Base-by-base conservation (phyloP, 2,113 vertebrate genomes). In the Chionomys nivalis region DNA sequence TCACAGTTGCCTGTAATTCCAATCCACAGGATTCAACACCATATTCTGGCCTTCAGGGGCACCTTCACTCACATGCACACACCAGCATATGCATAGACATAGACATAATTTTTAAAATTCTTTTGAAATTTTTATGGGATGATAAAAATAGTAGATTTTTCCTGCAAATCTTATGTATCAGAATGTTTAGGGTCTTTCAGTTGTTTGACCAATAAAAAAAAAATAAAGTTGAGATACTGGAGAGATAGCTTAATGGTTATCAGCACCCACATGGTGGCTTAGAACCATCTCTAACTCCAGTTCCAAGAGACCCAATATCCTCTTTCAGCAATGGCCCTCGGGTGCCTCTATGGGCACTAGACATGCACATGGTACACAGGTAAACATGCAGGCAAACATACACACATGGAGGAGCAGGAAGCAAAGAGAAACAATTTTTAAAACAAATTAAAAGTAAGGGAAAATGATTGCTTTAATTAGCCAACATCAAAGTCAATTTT, bases 91-190 rank as follows among this genome's bases (percentile, higher is more conserved):
- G 17, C 55, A 58, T 14, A 8, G 19, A 82, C 19, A 58, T 6
- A 82, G 6, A 82, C 36, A 82, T 21, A 21, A 36, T 72, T 61
- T 58, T 39, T 55, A 0, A 10, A 44, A n/a, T 26, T 39, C 21
- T 58, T 58, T 82, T 58, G 23, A n/a, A 76, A n/a, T 12, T 24
- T 39, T 87, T 72, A 61, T 39, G 17, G 42, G 14, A 76, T 2
- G 7, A 39, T 70, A 12, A 93, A 85, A 91, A 81, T 42, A 91
- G 65, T 31, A 82, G 55, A 77, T 83, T 68, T 91, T 81, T 47
- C 16, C 49, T 78, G 70, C 6, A 70, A 70, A 76, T 70, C 49
- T 42, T 76, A n/a, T 19, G 33, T 17, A 86, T 65, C 13, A 4
- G 3, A n/a, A 42, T 31, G 16, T 83, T 72, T 83, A 65, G n/a